phyloP scores from a whole-genome alignment of 1,140 invertebrate species.

The Zaprionus davidi region DNA sequence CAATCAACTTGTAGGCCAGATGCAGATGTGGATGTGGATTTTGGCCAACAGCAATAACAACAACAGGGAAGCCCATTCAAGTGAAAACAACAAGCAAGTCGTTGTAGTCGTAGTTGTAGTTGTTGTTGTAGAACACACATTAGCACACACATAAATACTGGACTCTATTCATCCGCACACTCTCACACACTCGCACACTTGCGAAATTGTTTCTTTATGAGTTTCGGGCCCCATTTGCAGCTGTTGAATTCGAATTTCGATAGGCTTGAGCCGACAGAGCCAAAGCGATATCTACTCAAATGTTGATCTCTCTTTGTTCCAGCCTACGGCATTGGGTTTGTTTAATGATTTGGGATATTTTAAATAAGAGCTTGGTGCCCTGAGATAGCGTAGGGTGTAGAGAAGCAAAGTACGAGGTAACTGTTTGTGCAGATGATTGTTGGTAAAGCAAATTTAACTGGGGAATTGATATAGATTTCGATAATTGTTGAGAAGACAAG shows the following conservation, averaged over 20 bases:
- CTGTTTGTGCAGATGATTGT: neutral
- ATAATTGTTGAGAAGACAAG: neutral
- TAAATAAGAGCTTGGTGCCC: neutral
- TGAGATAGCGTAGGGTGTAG: neutral
- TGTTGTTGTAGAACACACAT: constrained; percentile 40
- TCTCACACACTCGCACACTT: constrained; percentile 5
- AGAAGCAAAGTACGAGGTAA: neutral
- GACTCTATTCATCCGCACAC: constrained; percentile 27
- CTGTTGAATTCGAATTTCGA: constrained; percentile 40
- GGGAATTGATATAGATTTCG: neutral
- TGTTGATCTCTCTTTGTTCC: constrained; percentile 17
- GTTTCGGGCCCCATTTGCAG: constrained; percentile 38
- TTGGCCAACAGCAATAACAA: constrained; percentile 37
- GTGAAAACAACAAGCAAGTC: constrained; percentile 53
- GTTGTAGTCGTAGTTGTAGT: neutral
- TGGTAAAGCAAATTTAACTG: neutral
- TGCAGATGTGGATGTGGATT: constrained; percentile 49
- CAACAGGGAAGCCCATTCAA: constrained; percentile 44
- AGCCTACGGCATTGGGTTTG: constrained; percentile 3
- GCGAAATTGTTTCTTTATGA: constrained; percentile 49
- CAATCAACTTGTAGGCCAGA: constrained; percentile 56
- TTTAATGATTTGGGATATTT: constrained; percentile 30
- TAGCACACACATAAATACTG: constrained; percentile 52
- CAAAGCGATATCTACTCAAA: constrained; percentile 10
- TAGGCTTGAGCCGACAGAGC: neutral